Evolutionary conservation across 2,797 vertebrate genomes (phyloP).

Genomic region (Ptychadena robeensis): DNA sequence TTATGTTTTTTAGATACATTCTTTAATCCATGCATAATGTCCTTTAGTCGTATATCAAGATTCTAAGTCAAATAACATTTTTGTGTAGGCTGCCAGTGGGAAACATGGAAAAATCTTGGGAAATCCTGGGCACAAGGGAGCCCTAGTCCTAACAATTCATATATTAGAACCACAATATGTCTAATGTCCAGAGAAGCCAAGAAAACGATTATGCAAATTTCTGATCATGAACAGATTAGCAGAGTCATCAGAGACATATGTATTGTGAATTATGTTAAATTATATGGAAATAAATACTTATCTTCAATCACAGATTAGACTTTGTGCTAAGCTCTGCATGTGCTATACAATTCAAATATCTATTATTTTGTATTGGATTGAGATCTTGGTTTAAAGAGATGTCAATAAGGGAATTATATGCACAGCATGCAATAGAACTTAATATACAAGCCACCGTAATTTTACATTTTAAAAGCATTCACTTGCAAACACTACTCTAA

Average conservation of each 20-base stretch:
- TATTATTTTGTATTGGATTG: slow-evolving; percentile 5
- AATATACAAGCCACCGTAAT: background rate
- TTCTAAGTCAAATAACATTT: background rate
- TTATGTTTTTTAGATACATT: background rate
- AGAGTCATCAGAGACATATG: slow-evolving; percentile 29
- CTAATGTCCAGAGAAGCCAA: slow-evolving; percentile 1
- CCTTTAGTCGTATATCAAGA: background rate
- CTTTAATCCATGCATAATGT: background rate
- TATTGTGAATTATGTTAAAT: slow-evolving; percentile 20
- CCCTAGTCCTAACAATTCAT: background rate
- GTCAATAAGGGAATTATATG: background rate
- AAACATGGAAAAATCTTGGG: background rate
- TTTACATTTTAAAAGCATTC: background rate
- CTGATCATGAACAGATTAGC: slow-evolving; percentile 28
- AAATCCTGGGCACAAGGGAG: background rate
- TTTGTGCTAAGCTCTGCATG: background rate
- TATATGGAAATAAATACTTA: slow-evolving; percentile 22
- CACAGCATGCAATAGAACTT: background rate
- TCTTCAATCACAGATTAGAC: slow-evolving; percentile 1
- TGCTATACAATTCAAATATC: slow-evolving; percentile 1
- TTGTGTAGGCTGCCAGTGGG: background rate
- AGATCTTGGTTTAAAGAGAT: background rate
- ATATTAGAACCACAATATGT: slow-evolving; percentile 13
- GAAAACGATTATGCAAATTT: slow-evolving; percentile 35
- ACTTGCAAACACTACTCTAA: background rate